Base-by-base conservation (phyloP, 2,113 vertebrate genomes). In the Polyodon spathula region DNA sequence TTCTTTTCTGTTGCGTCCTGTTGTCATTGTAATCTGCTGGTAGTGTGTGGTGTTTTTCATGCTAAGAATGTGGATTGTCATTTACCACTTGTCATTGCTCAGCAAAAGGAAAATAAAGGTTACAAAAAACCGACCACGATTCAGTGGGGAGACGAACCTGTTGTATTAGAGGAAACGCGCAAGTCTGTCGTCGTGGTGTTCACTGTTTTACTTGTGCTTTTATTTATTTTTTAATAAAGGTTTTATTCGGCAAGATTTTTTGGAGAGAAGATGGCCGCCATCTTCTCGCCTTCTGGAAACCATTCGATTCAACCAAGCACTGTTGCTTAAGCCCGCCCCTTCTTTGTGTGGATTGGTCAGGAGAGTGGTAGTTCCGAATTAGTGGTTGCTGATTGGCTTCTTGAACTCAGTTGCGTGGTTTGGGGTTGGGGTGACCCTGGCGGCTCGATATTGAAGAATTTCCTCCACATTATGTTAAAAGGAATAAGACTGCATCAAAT, bases 251-350 rank as follows among this genome's bases (percentile, higher is more conserved):
- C 52, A 46, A 56, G 6, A 63, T 65, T 54, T 70, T n/a, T 71
- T 74, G 80, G 70, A 75, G 78, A 81, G 77, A 86, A 87, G 76
- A 87, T 86, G 85, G 85, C 86, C 82, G 86, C 86, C 84, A 85
- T 80, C 78, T 86, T 54, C 53, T 54, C 37, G 6, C 78, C 72
- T 79, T 83, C 71, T 73, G 37, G 74, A 76, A 80, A 74, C 76
- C 75, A 74, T 74, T 66, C 63, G 73, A 59, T 46, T 58, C 86
- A 86, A 87, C 86, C 71, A 52, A 74, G 67, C 74, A 59, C 59
- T 64, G 50, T 69, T 68, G 55, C 58, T 65, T 63, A 48, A 62
- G 42, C 27, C 40, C 43, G 61, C 40, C 37, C 38, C 6, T 38
- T 10, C 46, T 12, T n/a, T n/a, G n/a, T n/a, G n/a, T n/a, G n/a